Evolutionary conservation across 2,888 invertebrate species (phyloP), one percentile per base, ranked within the genome.

Genomic region (Orchesellides sinensis): DNA sequence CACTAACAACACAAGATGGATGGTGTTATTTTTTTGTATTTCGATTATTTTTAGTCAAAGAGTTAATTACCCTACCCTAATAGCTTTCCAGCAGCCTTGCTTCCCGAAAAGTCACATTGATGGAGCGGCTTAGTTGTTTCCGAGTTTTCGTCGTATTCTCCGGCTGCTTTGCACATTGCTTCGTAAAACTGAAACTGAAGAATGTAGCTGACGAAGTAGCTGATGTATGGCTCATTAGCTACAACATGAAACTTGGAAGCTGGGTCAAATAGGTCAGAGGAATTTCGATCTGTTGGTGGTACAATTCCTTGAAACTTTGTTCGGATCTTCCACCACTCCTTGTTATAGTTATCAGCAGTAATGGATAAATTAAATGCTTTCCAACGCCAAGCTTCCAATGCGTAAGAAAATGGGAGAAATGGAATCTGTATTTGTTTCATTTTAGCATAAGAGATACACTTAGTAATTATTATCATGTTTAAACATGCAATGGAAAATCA

Each of bases 161-260:
- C 94, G 0, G 95, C 92, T 2, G 93, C 94, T 0, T 91, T 90
- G 89, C 96, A 97, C 83, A 96, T 91, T 52, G 95, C 93, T 87
- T 95, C 93, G 89, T 94, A 95, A 69, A 96, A 92, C 91, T 96
- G 96, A 91, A 96, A 97, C 91, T 96, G 96, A 79, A 96, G 90
- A 4, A 96, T 91, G 19, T 66, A 35, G 40, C 61, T 68, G 35
- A 69, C 14, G 27, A 82, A 70, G 40, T 82, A 75, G 27, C 69
- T 81, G 47, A 88, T 83, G 81, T 88, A 88, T 45, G 85, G 85
- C 21, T 89, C 88, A 86, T 90, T 88, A 52, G 87, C 87, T 5
- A 89, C 88, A 25, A 91, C 88, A 70, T 90, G 90, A 65, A 88
- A 90, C 79, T 90, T 90, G 2, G 90, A 88, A 4, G 89, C 90